Percentiles rank a stretch among this genome's conserved stretches.
phyloP scores from a whole-genome alignment of 2,797 vertebrate species.

The Acrocephalus scirpaceus region DNA sequence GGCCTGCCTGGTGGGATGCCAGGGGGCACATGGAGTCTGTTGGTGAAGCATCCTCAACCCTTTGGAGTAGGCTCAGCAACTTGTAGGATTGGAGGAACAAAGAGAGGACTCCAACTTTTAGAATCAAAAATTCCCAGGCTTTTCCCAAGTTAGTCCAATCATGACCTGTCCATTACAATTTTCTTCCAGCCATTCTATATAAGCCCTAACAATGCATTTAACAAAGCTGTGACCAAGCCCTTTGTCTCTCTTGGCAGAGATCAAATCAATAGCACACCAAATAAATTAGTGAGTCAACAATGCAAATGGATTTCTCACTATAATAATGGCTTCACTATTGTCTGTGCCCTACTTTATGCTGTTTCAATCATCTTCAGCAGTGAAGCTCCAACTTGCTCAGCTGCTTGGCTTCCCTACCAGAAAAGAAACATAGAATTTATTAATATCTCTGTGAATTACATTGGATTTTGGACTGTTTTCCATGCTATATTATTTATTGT shows the following conservation, averaged over 20 bases:
- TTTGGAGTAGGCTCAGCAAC: neutral
- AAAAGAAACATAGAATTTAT: neutral
- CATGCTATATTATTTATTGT: neutral
- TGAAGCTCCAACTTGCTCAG: neutral
- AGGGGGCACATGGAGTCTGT: neutral
- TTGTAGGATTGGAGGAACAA: neutral
- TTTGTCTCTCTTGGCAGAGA: neutral
- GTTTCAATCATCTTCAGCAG: conserved; percentile 19
- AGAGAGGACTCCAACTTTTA: neutral
- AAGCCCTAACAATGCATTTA: neutral
- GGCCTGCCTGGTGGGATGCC: neutral
- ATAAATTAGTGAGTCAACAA: conserved; percentile 22
- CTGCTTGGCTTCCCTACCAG: neutral
- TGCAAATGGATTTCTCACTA: conserved; percentile 4
- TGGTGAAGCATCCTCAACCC: rapidly evolving
- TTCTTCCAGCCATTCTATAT: neutral
- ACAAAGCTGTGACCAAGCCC: neutral
- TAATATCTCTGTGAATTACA: neutral
- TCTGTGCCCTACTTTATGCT: neutral
- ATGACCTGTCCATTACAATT: neutral
- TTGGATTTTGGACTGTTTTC: neutral
- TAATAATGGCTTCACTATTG: neutral
- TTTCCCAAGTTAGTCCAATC: neutral
- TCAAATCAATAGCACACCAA: conserved; percentile 22
- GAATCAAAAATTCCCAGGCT: neutral